These are phyloP conservation scores for Leptinotarsa texana DNA, from an alignment of 1,140 invertebrate genomes.

Conservation along the genomic window DNA sequence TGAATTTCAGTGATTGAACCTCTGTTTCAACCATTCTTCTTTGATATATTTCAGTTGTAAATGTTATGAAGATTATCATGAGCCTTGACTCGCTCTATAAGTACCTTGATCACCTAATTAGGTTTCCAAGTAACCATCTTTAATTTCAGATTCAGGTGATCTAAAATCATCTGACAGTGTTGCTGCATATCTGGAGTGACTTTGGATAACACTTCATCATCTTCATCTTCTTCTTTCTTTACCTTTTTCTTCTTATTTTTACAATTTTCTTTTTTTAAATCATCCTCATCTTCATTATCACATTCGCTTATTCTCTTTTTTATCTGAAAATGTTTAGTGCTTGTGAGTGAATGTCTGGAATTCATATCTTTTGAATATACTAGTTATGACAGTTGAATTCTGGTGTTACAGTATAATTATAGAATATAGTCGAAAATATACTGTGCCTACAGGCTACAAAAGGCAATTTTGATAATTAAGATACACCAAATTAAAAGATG, in stretches of 20 bases:
- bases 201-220: slow-evolving; percentile 60
- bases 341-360: too few species aligned
- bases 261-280: slow-evolving; percentile 57
- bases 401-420: too few species aligned
- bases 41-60: too few species aligned
- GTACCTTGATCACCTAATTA: slow-evolving; percentile 19
- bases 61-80: neutral
- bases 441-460: too few species aligned
- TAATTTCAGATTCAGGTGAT: slow-evolving; percentile 75
- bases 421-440: too few species aligned
- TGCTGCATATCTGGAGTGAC: slow-evolving; percentile 62
- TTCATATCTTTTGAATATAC: too few species aligned
- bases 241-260: slow-evolving; percentile 60
- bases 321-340: slow-evolving; percentile 50
- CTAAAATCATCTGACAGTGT: slow-evolving; percentile 67
- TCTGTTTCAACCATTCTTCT: too few species aligned
- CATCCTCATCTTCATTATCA: slow-evolving; percentile 58
- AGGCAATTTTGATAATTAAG: too few species aligned
- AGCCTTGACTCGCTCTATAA: neutral
- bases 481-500: too few species aligned
- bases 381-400: too few species aligned
- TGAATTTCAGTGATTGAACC: too few species aligned
- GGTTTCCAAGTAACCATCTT: slow-evolving; percentile 70
- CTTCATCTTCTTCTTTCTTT: slow-evolving; percentile 64
- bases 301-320: slow-evolving; percentile 55